Evolutionary conservation across 2,888 invertebrate species (phyloP).

Genomic region (Acanthosoma haemorrhoidale): DNA sequence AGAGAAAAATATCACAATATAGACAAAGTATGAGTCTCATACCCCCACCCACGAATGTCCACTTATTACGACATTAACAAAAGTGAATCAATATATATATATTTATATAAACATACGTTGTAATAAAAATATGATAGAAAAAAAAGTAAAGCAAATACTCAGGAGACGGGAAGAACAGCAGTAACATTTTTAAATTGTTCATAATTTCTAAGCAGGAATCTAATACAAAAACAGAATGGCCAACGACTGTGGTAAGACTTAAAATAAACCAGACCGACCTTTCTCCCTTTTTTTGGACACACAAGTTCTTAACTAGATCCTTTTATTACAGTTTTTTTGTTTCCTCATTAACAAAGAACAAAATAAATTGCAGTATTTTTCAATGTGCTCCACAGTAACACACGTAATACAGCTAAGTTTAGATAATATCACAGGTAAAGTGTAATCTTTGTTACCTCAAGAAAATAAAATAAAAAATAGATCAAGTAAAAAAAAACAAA

Average conservation of each 20-base stretch:
- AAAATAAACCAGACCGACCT: slow-evolving; percentile 18
- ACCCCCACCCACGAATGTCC: not conserved
- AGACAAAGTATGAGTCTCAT: slow-evolving; percentile 14
- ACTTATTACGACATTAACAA: not conserved
- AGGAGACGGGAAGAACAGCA: slow-evolving; percentile 4
- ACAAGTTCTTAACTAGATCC: slow-evolving; percentile 20
- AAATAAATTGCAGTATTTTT: not conserved
- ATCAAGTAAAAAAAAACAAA: slow-evolving; percentile 4
- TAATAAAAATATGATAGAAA: not conserved
- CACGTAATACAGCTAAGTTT: slow-evolving; percentile 21
- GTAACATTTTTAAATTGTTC: not conserved
- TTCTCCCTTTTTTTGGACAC: slow-evolving; percentile 28
- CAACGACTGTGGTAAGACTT: not conserved
- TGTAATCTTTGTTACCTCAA: slow-evolving; percentile 28
- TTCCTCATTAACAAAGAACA: slow-evolving; percentile 10
- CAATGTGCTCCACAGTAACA: not conserved
- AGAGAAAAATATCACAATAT: slow-evolving; percentile 51
- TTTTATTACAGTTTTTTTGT: slow-evolving; percentile 16
- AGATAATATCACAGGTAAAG: slow-evolving; percentile 28
- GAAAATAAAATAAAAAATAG: slow-evolving; percentile 10
- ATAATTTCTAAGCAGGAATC: not conserved
- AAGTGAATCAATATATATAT: not conserved
- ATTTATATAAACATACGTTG: not conserved
- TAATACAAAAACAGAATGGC: not conserved
- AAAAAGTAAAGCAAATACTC: not conserved